These are phyloP conservation scores for Crocuta crocuta DNA, from an alignment of 2,113 vertebrate genomes.

Conservation along the genomic window DNA sequence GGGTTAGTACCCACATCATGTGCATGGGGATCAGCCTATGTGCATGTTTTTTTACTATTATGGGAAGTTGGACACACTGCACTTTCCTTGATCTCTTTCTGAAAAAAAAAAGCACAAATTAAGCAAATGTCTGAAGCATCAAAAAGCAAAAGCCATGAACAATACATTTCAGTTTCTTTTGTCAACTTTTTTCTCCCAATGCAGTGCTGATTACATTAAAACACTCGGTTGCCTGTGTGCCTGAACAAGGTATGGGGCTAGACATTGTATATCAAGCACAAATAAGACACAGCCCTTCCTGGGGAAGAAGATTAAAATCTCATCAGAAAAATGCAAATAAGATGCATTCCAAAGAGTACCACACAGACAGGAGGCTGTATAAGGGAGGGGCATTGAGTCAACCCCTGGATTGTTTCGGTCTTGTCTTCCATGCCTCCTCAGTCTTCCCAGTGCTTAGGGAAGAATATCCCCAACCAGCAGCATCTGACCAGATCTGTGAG, in stretches of 20 bases:
- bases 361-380: background rate
- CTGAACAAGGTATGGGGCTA: background rate
- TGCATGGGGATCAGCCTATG: fast-evolving
- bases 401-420: background rate
- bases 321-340: background rate
- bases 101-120: background rate
- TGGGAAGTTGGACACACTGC: background rate
- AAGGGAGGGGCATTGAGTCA: background rate
- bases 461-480: background rate
- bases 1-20: background rate
- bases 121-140: background rate
- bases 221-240: background rate
- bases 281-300: background rate
- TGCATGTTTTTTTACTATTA: background rate
- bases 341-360: background rate
- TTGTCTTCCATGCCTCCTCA: background rate
- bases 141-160: background rate
- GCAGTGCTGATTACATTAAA: background rate
- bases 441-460: background rate
- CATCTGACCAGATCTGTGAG: background rate
- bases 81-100: background rate
- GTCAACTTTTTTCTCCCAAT: background rate
- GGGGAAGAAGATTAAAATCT: background rate
- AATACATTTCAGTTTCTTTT: background rate
- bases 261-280: background rate